Evolutionary conservation across 1,140 invertebrate species (phyloP), one percentile per base, ranked within the genome.

Genomic region (Drosophila teissieri): DNA sequence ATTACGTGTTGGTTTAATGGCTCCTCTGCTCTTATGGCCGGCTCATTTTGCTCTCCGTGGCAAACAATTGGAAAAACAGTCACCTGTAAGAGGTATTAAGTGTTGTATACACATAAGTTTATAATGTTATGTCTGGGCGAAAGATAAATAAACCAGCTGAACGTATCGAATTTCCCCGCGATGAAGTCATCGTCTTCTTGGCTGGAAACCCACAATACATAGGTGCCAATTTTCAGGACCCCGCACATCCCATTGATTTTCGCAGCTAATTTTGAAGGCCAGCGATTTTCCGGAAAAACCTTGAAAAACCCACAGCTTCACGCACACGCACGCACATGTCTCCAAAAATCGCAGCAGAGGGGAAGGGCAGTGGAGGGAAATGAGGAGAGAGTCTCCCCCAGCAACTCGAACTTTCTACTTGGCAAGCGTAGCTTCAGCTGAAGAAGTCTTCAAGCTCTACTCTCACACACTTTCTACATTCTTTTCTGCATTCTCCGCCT

Each of bases 281-380:
- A 57, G 12, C 54, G 55, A 61, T 19, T 45, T 79, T 82, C 55
- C 44, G 52, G 55, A 54, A 60, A 60, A 89, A 82, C 84, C 84
- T 89, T 89, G 84, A 89, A 89, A 88, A 89, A 39, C 40, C 51
- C 45, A 49, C 48, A 73, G 57, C 40, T 37, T 57, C 61, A 57
- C 70, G 58, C 73, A 76, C 62, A 57, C 73, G 46, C 54, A 76
- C 73, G 53, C 62, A 76, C 73, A 76, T 76, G 73, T 67, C 73
- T 48, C 39, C 34, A 48, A 46, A 70, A 12, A 11, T 31, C 6
- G 10, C 6, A 31, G 10, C 22, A 14, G 15, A 22, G 39, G n/a
- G 12, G 19, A 19, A 19, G 19, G 37, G n/a, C 2, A 31, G 37
- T 39, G 37, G 12, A 36, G 58, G 60, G 14, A 37, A 39, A 34